Evolutionary conservation across 2,888 invertebrate species (phyloP), one percentile per base, ranked within the genome.

Genomic region (Mimumesa dahlbomi): DNA sequence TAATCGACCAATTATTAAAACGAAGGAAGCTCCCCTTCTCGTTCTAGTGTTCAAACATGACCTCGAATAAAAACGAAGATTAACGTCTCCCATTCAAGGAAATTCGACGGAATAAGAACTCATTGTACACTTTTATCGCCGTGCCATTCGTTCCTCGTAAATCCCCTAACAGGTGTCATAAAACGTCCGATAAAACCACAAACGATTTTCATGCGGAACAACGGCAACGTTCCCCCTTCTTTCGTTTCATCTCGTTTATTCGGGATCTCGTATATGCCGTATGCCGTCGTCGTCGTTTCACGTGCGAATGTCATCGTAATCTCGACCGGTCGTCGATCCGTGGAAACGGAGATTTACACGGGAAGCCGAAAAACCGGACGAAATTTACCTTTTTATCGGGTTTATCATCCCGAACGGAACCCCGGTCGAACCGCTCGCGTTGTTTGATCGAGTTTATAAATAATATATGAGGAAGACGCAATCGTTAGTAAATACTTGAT

Each of bases 401-500:
- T 67, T 59, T 67, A 68, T 68, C 68, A 36, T 29, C 11, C 19
- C 7, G 38, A 56, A 50, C 25, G 19, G 29, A 29, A 29, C 29
- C 29, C 29, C 29, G 7, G 1, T 6, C 6, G 29, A 29, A 9
- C 9, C n/a, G 11, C 54, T 42, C 40, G 36, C 6, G 46, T 19
- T 36, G 45, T 25, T 58, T 43, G 40, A 45, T 38, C 62, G 42
- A n/a, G 7, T 45, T 66, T 34, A 49, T 64, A 68, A 79, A 74
- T 76, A 67, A 73, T 64, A 61, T 46, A 65, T 38, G 54, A 13
- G 42, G 29, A 54, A 48, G 59, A 45, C 18, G 62, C 38, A 48
- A 66, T 59, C 68, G 73, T 79, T 72, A 50, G 75, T 82, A 77
- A 79, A 82, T 79, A 79, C 58, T 77, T 57, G 67, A 81, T 74